phyloP scores from a whole-genome alignment of 2,797 vertebrate species.

The Liparis tanakae region DNA sequence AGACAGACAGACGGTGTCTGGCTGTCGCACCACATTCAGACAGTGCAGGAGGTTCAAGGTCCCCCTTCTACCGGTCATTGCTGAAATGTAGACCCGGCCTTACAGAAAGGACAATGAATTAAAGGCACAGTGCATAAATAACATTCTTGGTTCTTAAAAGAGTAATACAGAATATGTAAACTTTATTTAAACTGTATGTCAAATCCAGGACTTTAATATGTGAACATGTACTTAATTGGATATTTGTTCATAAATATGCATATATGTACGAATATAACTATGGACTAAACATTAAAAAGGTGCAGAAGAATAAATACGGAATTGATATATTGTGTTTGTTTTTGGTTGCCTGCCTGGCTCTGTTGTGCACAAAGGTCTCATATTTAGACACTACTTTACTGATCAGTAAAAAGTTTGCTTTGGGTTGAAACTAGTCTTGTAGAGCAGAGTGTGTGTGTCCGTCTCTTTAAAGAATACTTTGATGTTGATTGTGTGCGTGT shows the following conservation, averaged over 20 bases:
- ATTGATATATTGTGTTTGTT: background rate
- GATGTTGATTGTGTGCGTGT: no score
- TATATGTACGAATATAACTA: background rate
- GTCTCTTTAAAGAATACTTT: no score
- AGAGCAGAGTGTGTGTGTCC: no score
- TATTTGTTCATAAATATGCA: background rate
- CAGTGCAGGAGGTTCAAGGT: constrained; percentile 43
- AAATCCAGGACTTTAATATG: background rate
- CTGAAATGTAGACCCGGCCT: constrained; percentile 49
- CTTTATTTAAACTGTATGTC: background rate
- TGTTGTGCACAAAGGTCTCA: background rate
- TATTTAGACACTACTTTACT: no score
- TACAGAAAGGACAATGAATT: background rate
- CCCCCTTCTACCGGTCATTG: constrained; percentile 56
- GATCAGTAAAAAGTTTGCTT: no score
- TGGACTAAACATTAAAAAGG: background rate
- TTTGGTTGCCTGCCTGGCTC: background rate
- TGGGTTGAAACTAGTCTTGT: no score
- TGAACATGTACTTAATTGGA: background rate
- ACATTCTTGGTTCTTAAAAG: background rate
- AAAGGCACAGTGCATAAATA: background rate
- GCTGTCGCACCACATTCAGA: constrained; percentile 34
- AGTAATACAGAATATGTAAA: background rate
- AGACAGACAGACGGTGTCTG: constrained; percentile 12
- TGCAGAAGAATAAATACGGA: background rate